phyloP scores from a whole-genome alignment of 2,797 vertebrate genomes.

The Adelosebastes latens region DNA sequence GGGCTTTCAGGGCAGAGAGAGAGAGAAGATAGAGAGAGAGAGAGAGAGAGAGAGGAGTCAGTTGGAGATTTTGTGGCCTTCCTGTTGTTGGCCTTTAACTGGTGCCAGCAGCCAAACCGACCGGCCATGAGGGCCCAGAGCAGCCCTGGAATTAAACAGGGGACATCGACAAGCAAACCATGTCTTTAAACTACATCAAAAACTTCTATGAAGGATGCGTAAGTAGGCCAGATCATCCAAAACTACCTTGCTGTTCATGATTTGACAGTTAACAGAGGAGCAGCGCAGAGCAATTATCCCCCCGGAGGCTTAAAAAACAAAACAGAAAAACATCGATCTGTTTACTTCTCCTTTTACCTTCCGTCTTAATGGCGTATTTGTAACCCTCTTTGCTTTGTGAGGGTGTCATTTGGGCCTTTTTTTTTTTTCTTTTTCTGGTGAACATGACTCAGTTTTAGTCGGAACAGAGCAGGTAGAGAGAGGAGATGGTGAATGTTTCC shows the following conservation, averaged over 20 bases:
- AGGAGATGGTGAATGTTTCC: conserved; percentile 17
- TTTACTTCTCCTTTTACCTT: background rate
- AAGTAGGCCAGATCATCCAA: conserved; percentile 54
- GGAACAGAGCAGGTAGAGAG: conserved; percentile 3
- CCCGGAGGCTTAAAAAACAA: background rate
- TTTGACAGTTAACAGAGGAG: background rate
- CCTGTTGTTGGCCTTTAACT: conserved; percentile 54
- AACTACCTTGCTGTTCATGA: background rate
- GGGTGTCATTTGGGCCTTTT: background rate
- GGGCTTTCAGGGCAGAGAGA: conserved; percentile 78
- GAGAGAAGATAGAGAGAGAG: background rate
- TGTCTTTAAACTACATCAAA: conserved; percentile 91
- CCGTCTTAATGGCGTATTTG: background rate
- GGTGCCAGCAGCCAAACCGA: conserved; percentile 63
- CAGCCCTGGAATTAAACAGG: conserved; percentile 52
- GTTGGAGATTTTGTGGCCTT: conserved; percentile 21
- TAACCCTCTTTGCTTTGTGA: conserved; percentile 4
- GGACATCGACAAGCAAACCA: conserved; percentile 65
- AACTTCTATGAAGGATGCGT: conserved; percentile 93
- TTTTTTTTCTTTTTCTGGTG: background rate
- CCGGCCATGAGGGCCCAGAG: conserved; percentile 72
- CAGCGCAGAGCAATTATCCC: background rate
- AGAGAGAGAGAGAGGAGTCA: conserved; percentile 20
- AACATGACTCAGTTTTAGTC: background rate
- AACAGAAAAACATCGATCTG: background rate